Evolutionary conservation across 2,113 vertebrate species (phyloP), one percentile per base, ranked within the genome.

Genomic region (Anarrhichthys ocellatus): DNA sequence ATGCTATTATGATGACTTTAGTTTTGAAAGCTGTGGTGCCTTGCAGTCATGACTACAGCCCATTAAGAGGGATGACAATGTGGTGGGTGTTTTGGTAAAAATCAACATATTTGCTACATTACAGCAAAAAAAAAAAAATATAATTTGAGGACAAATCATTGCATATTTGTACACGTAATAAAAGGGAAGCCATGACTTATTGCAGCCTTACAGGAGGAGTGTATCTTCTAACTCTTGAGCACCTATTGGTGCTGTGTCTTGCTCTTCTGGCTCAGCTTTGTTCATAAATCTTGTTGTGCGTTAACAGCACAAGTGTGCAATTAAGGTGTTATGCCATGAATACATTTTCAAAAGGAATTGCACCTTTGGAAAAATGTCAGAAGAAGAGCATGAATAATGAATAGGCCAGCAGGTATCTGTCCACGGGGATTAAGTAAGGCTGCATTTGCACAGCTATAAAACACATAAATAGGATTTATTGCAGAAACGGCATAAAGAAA

Each of bases 201-300:
- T 67, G 61, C 46, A 64, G n/a, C 7, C 2, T 44, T 20, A n/a
- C 18, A 73, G 48, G 1, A 27, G 9, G 48, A 79, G 58, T 40
- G 2, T 20, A 29, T 73, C 2, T 32, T 22, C 13, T 24, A 18
- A 24, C 14, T 38, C 40, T 59, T 38, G 29, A 8, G 42, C 38
- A 64, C 22, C 63, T 27, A 65, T 67, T 42, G 68, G 62, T 79
- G 40, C 29, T 64, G 50, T 27, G 11, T 75, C 42, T 78, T 48
- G 38, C 40, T 40, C 40, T 50, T 71, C 34, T 69, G 32, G 27
- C 17, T 27, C 27, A 22, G 29, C 42, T 58, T 54, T 66, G 65
- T 65, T 80, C 83, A 86, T 76, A 78, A 81, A 83, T 88, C 46
- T 76, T 62, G 29, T 69, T 78, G 24, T 86, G 78, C 40, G 54